Conservation (phyloP, 2,797 vertebrate genomes). For the Diplodus sargus region DNA sequence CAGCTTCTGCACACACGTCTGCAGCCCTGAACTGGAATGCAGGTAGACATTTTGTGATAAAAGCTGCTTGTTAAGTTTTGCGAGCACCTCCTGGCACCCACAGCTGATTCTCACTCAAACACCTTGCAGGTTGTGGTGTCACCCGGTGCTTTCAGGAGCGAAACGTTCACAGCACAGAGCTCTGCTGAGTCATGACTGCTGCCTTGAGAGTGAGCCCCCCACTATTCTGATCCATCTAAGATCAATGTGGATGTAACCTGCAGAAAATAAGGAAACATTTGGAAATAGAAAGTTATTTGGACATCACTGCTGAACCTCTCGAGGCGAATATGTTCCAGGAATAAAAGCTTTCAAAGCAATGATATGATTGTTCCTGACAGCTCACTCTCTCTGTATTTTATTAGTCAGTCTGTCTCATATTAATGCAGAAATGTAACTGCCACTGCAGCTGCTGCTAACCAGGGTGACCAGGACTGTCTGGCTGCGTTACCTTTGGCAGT, state of each 20-base stretch:
- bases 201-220: conserved; percentile 25
- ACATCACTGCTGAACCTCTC: neutral
- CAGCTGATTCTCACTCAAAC: conserved; percentile 3
- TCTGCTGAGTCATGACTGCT: conserved; percentile 55
- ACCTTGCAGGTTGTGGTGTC: conserved; percentile 20
- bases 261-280: conserved; percentile 19
- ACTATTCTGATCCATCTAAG: conserved; percentile 31
- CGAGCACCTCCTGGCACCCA: neutral
- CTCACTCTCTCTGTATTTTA: neutral
- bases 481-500: conserved; percentile 31
- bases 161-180: conserved; percentile 36
- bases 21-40: neutral
- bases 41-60: neutral
- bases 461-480: conserved; percentile 28
- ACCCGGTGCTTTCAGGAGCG: conserved; percentile 14
- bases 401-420: neutral
- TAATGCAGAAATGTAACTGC: conserved; percentile 2
- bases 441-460: neutral
- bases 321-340: neutral
- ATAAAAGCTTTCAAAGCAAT: neutral
- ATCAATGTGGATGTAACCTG: conserved; percentile 57
- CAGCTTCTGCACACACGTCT: neutral
- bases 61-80: neutral
- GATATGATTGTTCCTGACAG: neutral
- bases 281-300: conserved; percentile 16